Evolutionary conservation across 2,888 invertebrate species (phyloP), one percentile per base, ranked within the genome.

Genomic region (Leuctra nigra): DNA sequence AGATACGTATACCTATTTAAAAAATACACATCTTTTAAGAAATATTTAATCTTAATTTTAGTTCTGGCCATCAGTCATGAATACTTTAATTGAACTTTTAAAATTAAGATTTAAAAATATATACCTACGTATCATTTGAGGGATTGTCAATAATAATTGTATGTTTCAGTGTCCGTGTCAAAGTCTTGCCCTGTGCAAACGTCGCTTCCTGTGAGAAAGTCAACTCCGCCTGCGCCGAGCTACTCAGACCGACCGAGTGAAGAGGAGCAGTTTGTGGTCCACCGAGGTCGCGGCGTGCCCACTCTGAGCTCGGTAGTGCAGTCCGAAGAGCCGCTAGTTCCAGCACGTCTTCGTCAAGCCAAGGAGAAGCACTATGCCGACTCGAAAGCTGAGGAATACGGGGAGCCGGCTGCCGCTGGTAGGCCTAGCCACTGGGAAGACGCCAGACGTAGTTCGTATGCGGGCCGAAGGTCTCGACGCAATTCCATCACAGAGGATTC

Each of bases 401-500:
- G 82, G 7, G 61, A 61, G 68, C 62, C 73, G 64, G 77, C 80
- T 59, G 82, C 91, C 61, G 91, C 92, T 59, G 92, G 91, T 35
- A 83, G 86, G 66, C 92, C 92, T 53, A 90, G 91, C 66, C 86
- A 87, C 74, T 89, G 88, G 86, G 86, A 86, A 71, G 87, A 87
- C 60, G 77, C 78, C 61, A 77, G 83, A 65, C 80, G 82, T 69
- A 79, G 79, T 48, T 82, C 81, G 57, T 91, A 84, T 74, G 90
- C 89, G 56, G 92, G 91, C 46, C 81, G 91, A 2, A 80, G 92
- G 46, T 92, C 91, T 46, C 78, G 92, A 16, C 79, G 91, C 61
- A 90, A 91, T 68, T 92, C 91, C 63, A 78, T 88, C 52, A 81
- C 83, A 60, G 92, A 92, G 69, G 92, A 93, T 69, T 91, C 90